These are phyloP conservation scores for Gyrodactylus salaris DNA, from an alignment of 1,140 invertebrate genomes.

Conservation along the genomic window DNA sequence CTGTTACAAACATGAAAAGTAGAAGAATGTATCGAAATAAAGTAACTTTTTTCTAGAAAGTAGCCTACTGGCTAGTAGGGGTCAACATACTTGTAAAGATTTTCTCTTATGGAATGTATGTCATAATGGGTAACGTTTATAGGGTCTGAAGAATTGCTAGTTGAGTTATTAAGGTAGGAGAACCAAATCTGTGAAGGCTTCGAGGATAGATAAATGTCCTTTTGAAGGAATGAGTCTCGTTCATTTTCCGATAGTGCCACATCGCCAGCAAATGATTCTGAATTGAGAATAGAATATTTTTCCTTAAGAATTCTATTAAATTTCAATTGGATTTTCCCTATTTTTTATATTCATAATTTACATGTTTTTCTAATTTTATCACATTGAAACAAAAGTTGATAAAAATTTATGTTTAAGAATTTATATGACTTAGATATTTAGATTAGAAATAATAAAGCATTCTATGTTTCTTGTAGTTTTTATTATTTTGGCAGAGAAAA, in stretches of 20 bases:
- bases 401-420: too few relatives aligned
- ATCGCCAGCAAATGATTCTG: conserved; percentile 3
- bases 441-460: too few relatives aligned
- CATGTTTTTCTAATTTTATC: too few relatives aligned
- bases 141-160: background rate
- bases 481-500: too few relatives aligned
- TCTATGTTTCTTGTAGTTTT: too few relatives aligned
- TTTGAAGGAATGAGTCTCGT: background rate
- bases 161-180: background rate
- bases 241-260: background rate
- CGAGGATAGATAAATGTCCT: background rate
- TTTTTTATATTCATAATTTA: too few relatives aligned
- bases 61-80: background rate
- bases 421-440: too few relatives aligned
- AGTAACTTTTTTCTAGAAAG: background rate
- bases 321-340: too few relatives aligned
- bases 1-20: too few relatives aligned
- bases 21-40: too few relatives aligned
- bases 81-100: background rate
- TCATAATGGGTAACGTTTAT: background rate
- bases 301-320: too few relatives aligned
- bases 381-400: too few relatives aligned
- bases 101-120: background rate
- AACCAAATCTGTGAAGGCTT: background rate
- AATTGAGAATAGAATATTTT: background rate